These are phyloP conservation scores for Osmerus mordax DNA, from an alignment of 2,113 vertebrate genomes.

Conservation along the genomic window DNA sequence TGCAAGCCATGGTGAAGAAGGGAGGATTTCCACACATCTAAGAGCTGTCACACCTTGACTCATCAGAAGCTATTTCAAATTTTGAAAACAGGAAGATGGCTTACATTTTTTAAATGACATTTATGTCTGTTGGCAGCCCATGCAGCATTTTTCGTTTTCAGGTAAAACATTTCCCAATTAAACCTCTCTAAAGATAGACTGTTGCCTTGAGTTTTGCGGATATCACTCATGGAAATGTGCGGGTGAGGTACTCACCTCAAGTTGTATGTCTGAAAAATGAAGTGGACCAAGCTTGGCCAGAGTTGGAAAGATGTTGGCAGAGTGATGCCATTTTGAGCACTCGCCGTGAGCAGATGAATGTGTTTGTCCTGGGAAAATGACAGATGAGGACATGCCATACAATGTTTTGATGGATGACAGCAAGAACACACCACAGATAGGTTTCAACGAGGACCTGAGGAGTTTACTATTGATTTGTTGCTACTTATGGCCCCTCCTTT, in stretches of 20 bases:
- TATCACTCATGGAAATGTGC: background rate
- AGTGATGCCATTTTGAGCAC: constrained; percentile 1
- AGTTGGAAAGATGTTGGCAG: background rate
- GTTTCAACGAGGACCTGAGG: background rate
- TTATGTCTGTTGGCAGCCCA: constrained; percentile 57
- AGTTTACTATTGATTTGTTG: constrained; percentile 9
- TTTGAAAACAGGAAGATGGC: constrained; percentile 51
- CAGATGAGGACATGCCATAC: background rate
- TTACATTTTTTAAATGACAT: constrained; percentile 66
- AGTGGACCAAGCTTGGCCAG: constrained; percentile 1
- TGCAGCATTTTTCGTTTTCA: constrained; percentile 40
- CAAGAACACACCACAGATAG: background rate
- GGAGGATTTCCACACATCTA: constrained; percentile 63
- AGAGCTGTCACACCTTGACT: constrained; percentile 62
- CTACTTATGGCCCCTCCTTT: background rate
- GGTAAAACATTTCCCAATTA: constrained; percentile 28
- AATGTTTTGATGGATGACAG: constrained; percentile 14
- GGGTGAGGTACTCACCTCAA: background rate
- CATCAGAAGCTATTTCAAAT: constrained; percentile 57
- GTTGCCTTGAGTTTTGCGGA: background rate
- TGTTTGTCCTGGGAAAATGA: constrained; percentile 4
- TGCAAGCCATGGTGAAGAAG: constrained; percentile 26
- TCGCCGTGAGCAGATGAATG: background rate
- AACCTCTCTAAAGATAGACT: constrained; percentile 6
- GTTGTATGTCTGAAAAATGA: constrained; percentile 1